A percentile compares a stretch with the other conserved stretches of the same genome.
phyloP scores from a whole-genome alignment of 1,140 invertebrate species.

The Manduca sexta region DNA sequence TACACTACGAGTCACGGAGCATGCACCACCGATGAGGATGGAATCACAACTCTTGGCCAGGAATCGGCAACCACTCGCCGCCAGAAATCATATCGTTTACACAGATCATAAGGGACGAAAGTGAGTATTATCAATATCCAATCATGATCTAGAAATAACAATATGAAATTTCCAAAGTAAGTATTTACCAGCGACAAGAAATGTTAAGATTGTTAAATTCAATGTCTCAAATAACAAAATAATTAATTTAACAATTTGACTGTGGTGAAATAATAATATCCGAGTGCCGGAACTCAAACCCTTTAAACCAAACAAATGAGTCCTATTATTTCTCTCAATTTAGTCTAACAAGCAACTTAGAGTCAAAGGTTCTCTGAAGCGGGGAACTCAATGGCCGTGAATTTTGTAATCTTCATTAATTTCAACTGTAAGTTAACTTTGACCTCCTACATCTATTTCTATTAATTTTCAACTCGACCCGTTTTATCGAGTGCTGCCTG shows the following conservation, averaged over 20 bases:
- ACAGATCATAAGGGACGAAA: constrained; percentile 71
- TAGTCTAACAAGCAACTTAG: constrained; percentile 64
- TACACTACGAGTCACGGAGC: background rate
- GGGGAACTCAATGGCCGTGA: constrained; percentile 64
- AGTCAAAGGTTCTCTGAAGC: constrained; percentile 63
- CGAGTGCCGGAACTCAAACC: constrained; percentile 31
- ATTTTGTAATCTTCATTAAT: constrained; percentile 72
- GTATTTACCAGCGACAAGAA: background rate
- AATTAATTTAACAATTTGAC: constrained; percentile 19
- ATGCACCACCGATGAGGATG: constrained; percentile 26
- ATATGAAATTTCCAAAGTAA: too few species aligned
- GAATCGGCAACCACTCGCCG: constrained; percentile 41
- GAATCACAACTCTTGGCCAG: constrained; percentile 49
- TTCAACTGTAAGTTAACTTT: constrained; percentile 54
- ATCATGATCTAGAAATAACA: too few species aligned
- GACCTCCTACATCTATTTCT: constrained; percentile 39
- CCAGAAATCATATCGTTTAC: constrained; percentile 70
- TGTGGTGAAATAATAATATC: constrained; percentile 37
- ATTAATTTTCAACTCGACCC: constrained; percentile 16
- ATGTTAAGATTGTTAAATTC: background rate
- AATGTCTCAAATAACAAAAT: too few species aligned
- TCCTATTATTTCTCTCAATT: constrained; percentile 71
- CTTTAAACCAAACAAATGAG: constrained; percentile 66
- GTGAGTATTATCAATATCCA: constrained; percentile 51
- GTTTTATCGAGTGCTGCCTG: background rate